Evolutionary conservation across 2,113 vertebrate species (phyloP).

Genomic region (Aviceda subcristata): DNA sequence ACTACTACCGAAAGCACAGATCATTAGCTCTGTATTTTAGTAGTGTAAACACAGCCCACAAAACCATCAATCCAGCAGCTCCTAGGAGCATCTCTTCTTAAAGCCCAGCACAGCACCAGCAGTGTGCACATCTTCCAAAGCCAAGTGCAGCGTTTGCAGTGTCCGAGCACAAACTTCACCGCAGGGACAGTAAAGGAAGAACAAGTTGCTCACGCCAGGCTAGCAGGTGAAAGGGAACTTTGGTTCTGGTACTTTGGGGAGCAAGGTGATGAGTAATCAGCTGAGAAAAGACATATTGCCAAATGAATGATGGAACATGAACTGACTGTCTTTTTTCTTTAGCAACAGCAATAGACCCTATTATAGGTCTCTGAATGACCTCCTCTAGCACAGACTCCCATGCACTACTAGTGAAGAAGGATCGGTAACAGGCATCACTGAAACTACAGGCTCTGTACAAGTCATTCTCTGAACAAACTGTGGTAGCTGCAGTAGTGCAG

Average conservation of each 20-base stretch:
- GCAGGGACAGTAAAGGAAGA: background rate
- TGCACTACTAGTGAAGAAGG: fast-evolving
- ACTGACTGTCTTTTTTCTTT: background rate
- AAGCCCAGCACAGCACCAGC: background rate
- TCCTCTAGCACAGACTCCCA: background rate
- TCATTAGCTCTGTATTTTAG: background rate
- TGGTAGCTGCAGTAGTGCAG: background rate
- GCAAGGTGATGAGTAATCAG: background rate
- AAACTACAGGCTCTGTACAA: fast-evolving
- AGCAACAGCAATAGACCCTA: background rate
- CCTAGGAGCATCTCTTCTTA: background rate
- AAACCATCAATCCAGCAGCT: background rate
- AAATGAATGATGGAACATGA: background rate
- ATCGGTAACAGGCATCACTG: background rate
- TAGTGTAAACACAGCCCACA: background rate
- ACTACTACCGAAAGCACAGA: background rate
- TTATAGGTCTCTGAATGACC: fast-evolving
- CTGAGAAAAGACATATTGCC: background rate
- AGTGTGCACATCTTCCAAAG: background rate
- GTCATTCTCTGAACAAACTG: background rate
- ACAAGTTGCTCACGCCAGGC: background rate
- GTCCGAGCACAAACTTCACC: no score
- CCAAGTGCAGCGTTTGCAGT: background rate
- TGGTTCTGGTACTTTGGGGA: background rate
- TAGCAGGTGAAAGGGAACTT: no score